phyloP scores from a whole-genome alignment of 2,797 vertebrate species.

The Gephyroberyx darwinii region DNA sequence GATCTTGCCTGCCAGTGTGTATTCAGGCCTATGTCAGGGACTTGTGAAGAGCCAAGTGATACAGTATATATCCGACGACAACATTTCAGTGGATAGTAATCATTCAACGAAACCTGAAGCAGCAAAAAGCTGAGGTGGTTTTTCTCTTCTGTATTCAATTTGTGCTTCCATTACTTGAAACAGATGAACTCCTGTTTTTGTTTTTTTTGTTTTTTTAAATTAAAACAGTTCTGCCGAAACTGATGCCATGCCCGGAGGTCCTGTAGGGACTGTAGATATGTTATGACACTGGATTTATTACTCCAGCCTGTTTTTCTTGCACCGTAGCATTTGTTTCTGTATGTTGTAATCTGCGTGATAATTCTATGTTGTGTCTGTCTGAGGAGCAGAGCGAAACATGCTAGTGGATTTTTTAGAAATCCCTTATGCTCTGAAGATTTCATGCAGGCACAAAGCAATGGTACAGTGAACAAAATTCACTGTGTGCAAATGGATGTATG shows the following conservation, averaged over 20 bases:
- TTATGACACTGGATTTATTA: slow-evolving; percentile 7
- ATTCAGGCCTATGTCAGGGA: slow-evolving; percentile 10
- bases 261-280: not conserved
- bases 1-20: slow-evolving; percentile 22
- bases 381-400: too few species aligned
- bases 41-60: slow-evolving; percentile 6
- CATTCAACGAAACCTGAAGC: too few species aligned
- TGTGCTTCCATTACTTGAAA: slow-evolving; percentile 37
- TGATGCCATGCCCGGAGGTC: not conserved
- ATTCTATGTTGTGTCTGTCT: not conserved
- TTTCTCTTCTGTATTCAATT: slow-evolving; percentile 33
- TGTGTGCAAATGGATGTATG: too few species aligned
- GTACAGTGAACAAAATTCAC: not conserved
- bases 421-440: not conserved
- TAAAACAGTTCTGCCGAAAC: slow-evolving; percentile 24
- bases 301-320: not conserved
- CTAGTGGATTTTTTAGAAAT: not conserved
- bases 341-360: slow-evolving; percentile 3
- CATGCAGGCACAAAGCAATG: not conserved
- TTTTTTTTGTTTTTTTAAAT: too few species aligned
- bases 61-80: not conserved
- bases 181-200: slow-evolving; percentile 19
- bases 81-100: too few species aligned
- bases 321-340: not conserved
- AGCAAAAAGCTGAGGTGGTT: too few species aligned